Evolutionary conservation across 2,888 invertebrate genomes (phyloP).

Genomic region (Falcaria lacertinaria): DNA sequence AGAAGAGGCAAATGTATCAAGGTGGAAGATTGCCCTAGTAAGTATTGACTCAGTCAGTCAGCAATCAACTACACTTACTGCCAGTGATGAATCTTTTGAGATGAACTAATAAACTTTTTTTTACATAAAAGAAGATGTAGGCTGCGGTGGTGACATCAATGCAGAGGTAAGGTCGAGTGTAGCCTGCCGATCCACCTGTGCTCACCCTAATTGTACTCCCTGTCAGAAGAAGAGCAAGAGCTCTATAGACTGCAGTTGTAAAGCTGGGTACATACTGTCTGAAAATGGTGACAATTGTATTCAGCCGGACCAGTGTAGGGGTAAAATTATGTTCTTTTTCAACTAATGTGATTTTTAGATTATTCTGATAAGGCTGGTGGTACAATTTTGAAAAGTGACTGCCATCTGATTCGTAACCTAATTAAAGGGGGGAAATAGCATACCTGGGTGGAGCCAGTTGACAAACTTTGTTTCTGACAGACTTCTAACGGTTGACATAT

Average conservation of each 20-base stretch:
- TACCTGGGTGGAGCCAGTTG: no score
- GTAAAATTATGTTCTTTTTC: constrained; percentile 22
- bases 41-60: no score
- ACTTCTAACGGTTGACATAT: no score
- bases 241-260: constrained; percentile 40
- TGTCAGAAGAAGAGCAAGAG: constrained; percentile 26
- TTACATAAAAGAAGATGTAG: constrained; percentile 10
- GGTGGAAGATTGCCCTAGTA: constrained; percentile 27
- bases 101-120: constrained; percentile 2
- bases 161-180: constrained; percentile 24
- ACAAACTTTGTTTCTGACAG: no score
- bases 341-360: no score
- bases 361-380: no score
- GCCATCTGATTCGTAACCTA: no score
- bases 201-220: constrained; percentile 20
- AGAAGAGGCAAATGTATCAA: constrained; percentile 23
- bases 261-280: constrained; percentile 28
- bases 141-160: constrained; percentile 36
- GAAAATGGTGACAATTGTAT: constrained; percentile 28
- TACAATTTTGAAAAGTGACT: no score
- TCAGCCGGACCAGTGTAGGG: constrained; percentile 30
- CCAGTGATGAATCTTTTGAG: background rate
- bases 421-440: no score
- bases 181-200: constrained; percentile 38
- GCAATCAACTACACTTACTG: no score